Conservation (phyloP, 2,113 vertebrate species). For the Eptesicus fuscus region DNA sequence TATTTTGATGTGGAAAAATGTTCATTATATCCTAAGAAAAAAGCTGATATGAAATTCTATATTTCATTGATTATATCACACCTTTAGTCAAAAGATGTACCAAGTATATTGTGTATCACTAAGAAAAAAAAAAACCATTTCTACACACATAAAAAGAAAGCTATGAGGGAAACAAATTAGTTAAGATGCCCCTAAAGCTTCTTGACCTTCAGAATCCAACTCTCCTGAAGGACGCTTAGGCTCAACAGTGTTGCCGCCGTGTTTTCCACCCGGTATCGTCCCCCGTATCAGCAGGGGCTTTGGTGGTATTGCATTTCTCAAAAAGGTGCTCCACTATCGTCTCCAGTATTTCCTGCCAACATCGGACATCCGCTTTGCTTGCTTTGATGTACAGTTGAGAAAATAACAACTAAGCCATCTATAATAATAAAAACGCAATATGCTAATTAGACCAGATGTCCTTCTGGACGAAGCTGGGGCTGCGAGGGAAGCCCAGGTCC, state of each 20-base stretch:
- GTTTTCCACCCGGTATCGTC: rapidly evolving
- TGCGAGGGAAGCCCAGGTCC: too few species aligned
- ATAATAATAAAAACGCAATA: too few species aligned
- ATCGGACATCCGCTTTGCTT: neutral
- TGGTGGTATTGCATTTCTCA: neutral
- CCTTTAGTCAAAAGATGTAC: neutral
- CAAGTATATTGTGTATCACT: neutral
- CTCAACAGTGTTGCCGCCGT: neutral
- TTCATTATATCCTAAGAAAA: neutral
- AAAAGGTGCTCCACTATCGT: neutral
- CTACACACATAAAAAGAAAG: neutral
- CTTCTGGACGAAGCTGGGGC: too few species aligned
- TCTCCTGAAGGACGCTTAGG: neutral
- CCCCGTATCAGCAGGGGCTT: neutral
- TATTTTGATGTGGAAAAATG: neutral
- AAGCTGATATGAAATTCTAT: neutral
- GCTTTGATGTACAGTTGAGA: neutral
- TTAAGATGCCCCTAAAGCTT: neutral
- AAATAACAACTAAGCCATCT: neutral
- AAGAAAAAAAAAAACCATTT: neutral
- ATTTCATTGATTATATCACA: neutral
- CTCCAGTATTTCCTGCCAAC: neutral
- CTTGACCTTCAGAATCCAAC: neutral
- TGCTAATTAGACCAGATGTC: too few species aligned
- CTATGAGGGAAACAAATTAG: neutral